Percentiles rank a stretch among this genome's conserved stretches.
phyloP scores from a whole-genome alignment of 2,797 vertebrate species.

The Hippocampus kuda region DNA sequence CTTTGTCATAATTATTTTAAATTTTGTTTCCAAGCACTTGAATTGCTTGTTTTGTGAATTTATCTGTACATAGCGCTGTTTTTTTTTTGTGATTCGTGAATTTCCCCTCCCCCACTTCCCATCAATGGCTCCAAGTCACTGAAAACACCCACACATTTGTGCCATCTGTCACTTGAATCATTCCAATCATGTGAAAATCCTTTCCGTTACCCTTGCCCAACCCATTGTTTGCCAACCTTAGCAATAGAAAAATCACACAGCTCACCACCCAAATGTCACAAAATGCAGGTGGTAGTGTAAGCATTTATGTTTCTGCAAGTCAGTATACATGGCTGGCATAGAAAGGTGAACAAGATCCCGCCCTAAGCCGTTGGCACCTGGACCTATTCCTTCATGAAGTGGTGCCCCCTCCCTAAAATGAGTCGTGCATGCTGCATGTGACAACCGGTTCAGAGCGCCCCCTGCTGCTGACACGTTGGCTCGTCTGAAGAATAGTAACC shows the following conservation, averaged over 20 bases:
- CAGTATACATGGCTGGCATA: not conserved
- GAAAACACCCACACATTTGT: not conserved
- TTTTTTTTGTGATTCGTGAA: constrained; percentile 51
- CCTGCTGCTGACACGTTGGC: constrained; percentile 46
- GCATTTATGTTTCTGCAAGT: constrained; percentile 1
- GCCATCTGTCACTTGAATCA: not conserved
- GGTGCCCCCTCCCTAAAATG: constrained; percentile 14
- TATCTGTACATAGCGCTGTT: constrained; percentile 56
- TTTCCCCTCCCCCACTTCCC: constrained; percentile 26
- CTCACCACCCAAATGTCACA: not conserved
- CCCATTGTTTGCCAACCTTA: not conserved
- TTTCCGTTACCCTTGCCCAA: not conserved
- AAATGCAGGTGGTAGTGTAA: not conserved
- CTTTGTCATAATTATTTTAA: constrained; percentile 29
- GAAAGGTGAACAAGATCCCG: not conserved
- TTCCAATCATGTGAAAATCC: not conserved
- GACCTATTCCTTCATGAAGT: constrained; percentile 48
- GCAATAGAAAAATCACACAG: not conserved
- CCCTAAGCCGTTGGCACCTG: constrained; percentile 41
- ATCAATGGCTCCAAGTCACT: not conserved
- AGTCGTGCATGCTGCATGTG: constrained; percentile 37
- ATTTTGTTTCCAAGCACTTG: constrained; percentile 18
- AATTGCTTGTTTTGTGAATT: constrained; percentile 30
- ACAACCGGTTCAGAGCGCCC: constrained; percentile 40
- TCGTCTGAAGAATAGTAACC: not conserved